Base-by-base conservation (phyloP, 2,888 invertebrate genomes). In the Thyatira batis region DNA sequence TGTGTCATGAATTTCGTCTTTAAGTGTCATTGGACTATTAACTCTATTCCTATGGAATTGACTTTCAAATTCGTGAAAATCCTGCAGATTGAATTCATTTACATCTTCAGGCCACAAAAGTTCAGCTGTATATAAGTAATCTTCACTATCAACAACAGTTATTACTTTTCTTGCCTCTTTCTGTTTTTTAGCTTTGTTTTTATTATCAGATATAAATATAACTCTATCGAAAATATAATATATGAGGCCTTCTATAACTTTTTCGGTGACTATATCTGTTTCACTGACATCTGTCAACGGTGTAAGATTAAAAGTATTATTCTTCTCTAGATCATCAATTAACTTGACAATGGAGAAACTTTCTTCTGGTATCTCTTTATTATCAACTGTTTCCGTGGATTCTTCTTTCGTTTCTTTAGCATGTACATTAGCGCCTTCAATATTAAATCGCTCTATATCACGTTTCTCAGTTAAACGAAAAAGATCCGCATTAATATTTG, bases 61-160 rank as follows among this genome's bases (percentile, higher is more conserved):
- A 30, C 20, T 25, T 4, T 39, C 33, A 25, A 55, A n/a, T 5
- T 56, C 17, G 13, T 27, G 44, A 49, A 6, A 45, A 39, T 39
- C 39, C 39, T 39, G 39, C 17, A 39, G 6, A 33, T 33, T 33
- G 4, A 33, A 13, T 39, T 39, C 17, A 17, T 4, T 17, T 39
- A 39, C 54, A 8, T 23, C 11, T 33, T 66, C 62, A 2, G 51
- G 33, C 84, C 84, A 87, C 17, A 81, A 52, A 43, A 69, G 58
- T 6, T 67, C 52, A 10, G 90, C 78, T 0, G 91, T 91, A 48
- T 67, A 85, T 20, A 92, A 53, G 53, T 91, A 87, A 65, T 92
- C 91, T 71, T 89, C 91, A 20, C 55, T 61, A 58, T 92, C 91
- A 1, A 80, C 89, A 1, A 92, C 78, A 9, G 90, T 91, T 0